Evolutionary conservation across 1,140 invertebrate genomes (phyloP), one percentile per base, ranked within the genome.

Genomic region (Saxidomus purpurata): DNA sequence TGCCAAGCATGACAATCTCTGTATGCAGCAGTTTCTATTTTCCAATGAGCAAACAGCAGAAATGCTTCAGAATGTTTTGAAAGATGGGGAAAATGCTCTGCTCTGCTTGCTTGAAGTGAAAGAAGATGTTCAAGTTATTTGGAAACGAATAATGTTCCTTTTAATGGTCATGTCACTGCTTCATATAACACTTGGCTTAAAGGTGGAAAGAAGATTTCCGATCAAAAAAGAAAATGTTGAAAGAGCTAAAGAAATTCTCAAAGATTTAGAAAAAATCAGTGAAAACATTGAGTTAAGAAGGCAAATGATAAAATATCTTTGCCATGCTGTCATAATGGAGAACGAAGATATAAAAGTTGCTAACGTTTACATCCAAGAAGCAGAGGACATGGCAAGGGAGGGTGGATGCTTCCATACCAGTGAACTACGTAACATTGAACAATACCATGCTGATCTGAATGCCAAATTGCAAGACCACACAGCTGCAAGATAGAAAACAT

Each of bases 211-310:
- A 19, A 74, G 6, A 11, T 4, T 11, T 74, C 2, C 17, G 38
- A 47, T 74, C 4, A 40, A 8, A 1, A 38, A 22, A 74, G 40
- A 19, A 38, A 22, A 74, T n/a, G 9, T 38, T 4, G 25, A 19
- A 74, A 74, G 25, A 40, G 69, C 69, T 9, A 74, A 74, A n/a
- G 19, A 74, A n/a, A n/a, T 74, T 15, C 36, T 74, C 6, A 38
- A 74, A 15, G 34, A 47, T 25, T 25, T 47, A 74, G 36, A 40
- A 31, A 17, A 25, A 40, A 1, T 1, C 40, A 40, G 40, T 28
- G 17, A 47, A 4, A 19, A 13, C 31, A 74, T 74, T 47, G 69
- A 74, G 25, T 19, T 17, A 19, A 74, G 69, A 74, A 22, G 69
- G 6, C 69, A 47, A 25, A 74, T 74, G 69, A 47, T 74, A 22